Conservation (phyloP, 2,113 vertebrate species). For the Mastomys natalensis region DNA sequence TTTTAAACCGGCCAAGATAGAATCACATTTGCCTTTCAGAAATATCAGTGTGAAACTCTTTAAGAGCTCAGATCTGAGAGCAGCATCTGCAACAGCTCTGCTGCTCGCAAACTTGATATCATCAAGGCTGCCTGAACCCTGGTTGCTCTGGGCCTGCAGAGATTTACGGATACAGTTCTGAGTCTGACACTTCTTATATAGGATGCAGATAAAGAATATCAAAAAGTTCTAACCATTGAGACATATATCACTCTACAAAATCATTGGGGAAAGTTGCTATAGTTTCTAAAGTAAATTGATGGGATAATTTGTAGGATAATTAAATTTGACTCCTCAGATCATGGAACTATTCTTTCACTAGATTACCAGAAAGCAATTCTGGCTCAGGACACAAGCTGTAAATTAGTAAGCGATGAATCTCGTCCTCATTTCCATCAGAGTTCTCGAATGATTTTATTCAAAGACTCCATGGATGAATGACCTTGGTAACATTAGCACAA, state of each 20-base stretch:
- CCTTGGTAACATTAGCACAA: conserved; percentile 1
- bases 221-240: background rate
- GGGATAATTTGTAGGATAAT: conserved; percentile 32
- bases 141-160: background rate
- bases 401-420: conserved; percentile 26
- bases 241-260: background rate
- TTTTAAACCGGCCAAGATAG: conserved; percentile 25
- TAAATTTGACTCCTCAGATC: conserved; percentile 34
- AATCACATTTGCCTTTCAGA: conserved; percentile 65
- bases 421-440: background rate
- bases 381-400: background rate
- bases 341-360: background rate
- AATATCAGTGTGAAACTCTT: conserved; percentile 56
- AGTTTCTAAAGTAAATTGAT: conserved; percentile 34
- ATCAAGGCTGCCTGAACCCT: conserved; percentile 23
- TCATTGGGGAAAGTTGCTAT: background rate
- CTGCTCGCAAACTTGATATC: conserved; percentile 5
- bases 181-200: conserved; percentile 12
- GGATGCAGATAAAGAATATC: conserved; percentile 6
- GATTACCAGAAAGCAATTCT: conserved; percentile 50
- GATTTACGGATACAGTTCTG: conserved; percentile 46
- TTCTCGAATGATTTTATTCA: conserved; percentile 58
- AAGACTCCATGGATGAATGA: background rate
- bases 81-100: background rate
- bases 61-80: background rate